A percentile compares a stretch with the other conserved stretches of the same genome.
Evolutionary conservation across 2,113 vertebrate genomes (phyloP).

Genomic region (Stomatorhinus ivindoensis): DNA sequence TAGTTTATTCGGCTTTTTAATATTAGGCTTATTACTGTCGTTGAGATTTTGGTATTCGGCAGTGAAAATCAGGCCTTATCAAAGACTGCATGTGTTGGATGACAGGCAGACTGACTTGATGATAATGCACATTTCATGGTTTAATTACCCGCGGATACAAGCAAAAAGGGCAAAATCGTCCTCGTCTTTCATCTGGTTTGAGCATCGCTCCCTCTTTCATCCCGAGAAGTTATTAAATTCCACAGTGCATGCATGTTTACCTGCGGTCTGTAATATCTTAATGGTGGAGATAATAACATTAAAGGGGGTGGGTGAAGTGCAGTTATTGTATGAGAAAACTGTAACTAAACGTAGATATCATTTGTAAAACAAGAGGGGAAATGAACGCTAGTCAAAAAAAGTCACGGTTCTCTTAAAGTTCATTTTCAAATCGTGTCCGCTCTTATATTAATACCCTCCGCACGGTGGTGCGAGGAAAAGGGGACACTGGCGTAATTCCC

Average conservation of each 20-base stretch:
- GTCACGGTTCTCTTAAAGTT: neutral
- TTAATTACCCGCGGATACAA: neutral
- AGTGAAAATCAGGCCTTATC: neutral
- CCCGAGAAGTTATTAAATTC: neutral
- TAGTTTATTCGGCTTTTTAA: neutral
- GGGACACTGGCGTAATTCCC: neutral
- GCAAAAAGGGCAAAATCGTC: neutral
- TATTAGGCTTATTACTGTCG: neutral
- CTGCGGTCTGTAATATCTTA: neutral
- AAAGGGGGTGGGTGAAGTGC: neutral
- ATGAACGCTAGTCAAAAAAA: neutral
- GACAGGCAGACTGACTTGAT: neutral
- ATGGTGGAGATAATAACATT: neutral
- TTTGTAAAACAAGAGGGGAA: neutral
- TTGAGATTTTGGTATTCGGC: neutral
- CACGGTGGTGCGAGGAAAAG: neutral
- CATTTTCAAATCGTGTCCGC: neutral
- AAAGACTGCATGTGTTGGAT: neutral
- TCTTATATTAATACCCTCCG: neutral
- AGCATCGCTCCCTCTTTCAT: neutral
- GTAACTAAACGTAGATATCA: neutral
- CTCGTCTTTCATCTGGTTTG: neutral
- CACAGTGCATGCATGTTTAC: neutral
- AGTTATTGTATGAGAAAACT: neutral
- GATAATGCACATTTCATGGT: neutral